These are phyloP conservation scores for Acanthurus lineatus DNA, from an alignment of 2,797 vertebrate genomes.

Conservation along the genomic window DNA sequence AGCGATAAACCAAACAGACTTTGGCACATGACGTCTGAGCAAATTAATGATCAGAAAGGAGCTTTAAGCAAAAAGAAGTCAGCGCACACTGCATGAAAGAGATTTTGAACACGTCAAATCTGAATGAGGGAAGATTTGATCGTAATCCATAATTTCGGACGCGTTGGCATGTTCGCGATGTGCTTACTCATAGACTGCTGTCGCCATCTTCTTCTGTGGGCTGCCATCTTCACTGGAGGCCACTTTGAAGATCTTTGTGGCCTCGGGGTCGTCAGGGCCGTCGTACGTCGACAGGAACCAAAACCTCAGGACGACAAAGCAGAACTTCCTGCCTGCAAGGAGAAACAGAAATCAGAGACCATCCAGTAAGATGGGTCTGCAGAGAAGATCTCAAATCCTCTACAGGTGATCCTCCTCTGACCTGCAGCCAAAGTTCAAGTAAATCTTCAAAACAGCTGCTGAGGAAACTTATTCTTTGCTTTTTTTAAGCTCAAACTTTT, in stretches of 20 bases:
- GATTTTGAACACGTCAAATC: conserved; percentile 17
- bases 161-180: no score
- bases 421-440: neutral
- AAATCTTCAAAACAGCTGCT: neutral
- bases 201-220: conserved; percentile 69
- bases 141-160: conserved; percentile 28
- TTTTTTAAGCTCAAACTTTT: no score
- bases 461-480: no score
- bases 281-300: conserved; percentile 72
- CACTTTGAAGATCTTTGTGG: conserved; percentile 71
- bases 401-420: neutral
- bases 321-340: conserved; percentile 67
- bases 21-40: conserved; percentile 29
- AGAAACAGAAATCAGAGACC: neutral
- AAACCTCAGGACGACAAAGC: conserved; percentile 73
- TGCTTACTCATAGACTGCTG: conserved; percentile 78
- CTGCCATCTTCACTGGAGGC: conserved; percentile 25
- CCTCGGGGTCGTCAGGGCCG: conserved; percentile 75
- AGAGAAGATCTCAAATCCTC: neutral
- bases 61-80: conserved; percentile 18
- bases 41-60: conserved; percentile 53
- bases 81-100: conserved; percentile 2
- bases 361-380: neutral
- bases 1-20: conserved; percentile 42
- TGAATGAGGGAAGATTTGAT: conserved; percentile 21